Conservation (phyloP, 2,888 invertebrate species). For the Amaurobius ferox region DNA sequence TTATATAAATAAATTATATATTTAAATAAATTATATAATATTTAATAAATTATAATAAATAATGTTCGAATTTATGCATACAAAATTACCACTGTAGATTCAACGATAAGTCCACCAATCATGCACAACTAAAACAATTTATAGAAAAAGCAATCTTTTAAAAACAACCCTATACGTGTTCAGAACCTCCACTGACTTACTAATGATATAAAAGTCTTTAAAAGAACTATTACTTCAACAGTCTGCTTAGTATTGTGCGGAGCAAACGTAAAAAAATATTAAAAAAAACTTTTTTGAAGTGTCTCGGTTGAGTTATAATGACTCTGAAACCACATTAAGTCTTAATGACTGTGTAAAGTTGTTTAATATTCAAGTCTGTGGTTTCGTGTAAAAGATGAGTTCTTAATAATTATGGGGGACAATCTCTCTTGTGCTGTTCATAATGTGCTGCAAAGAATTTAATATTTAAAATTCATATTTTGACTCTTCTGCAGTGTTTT, state of each 20-base stretch:
- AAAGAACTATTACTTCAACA: not conserved
- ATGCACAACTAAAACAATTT: not conserved
- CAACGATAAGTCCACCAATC: not conserved
- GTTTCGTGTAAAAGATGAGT: constrained; percentile 1
- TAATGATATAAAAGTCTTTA: constrained; percentile 16
- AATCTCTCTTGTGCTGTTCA: too few species aligned
- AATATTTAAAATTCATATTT: too few species aligned
- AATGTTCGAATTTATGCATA: too few species aligned
- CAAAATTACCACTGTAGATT: too few species aligned
- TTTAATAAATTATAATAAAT: too few species aligned
- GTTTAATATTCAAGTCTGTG: constrained; percentile 12
- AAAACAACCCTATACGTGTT: not conserved
- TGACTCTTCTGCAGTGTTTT: too few species aligned
- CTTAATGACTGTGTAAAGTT: constrained; percentile 11
- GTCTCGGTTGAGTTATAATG: constrained; percentile 12
- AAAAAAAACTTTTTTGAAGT: not conserved
- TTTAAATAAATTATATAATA: too few species aligned
- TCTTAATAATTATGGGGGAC: not conserved
- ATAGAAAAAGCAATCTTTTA: not conserved
- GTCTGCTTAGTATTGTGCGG: not conserved
- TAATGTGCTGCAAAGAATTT: too few species aligned
- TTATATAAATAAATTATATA: too few species aligned
- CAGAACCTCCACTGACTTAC: not conserved
- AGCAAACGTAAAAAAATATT: not conserved
- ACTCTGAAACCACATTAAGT: constrained; percentile 10